Conservation (phyloP, 2,888 invertebrate genomes). For the Stegana nigrithorax region DNA sequence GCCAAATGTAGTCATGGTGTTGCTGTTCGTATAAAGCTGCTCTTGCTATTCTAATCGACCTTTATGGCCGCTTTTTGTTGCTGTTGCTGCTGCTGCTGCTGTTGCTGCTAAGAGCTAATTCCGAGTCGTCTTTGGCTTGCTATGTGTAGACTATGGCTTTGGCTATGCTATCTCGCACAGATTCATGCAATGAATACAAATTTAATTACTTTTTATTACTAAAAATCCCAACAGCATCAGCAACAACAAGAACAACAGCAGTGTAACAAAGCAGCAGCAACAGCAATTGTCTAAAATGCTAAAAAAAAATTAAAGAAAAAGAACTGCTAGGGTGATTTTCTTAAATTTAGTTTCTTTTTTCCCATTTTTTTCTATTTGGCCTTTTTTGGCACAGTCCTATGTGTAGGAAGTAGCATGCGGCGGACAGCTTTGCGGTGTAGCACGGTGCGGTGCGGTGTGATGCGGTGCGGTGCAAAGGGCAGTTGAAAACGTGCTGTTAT, state of each 20-base stretch:
- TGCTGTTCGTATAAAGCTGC: background rate
- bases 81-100: background rate
- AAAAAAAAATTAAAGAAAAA: conserved; percentile 7
- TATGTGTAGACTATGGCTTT: background rate
- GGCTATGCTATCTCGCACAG: background rate
- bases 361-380: background rate
- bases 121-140: conserved; percentile 11
- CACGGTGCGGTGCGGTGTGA: background rate
- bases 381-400: too few species aligned
- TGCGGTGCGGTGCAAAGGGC: background rate
- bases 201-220: conserved; percentile 56
- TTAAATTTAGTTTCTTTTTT: background rate
- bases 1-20: background rate
- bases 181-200: conserved; percentile 27
- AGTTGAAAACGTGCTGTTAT: conserved; percentile 7
- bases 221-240: conserved; percentile 32
- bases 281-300: too few species aligned
- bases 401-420: too few species aligned
- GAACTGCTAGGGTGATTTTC: background rate
- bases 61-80: background rate
- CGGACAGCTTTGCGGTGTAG: background rate
- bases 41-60: conserved; percentile 8
- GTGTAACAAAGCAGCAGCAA: too few species aligned
- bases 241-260: conserved; percentile 31
- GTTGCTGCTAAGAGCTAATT: conserved; percentile 12